These are phyloP conservation scores for Opisthograptis luteolata DNA, from an alignment of 2,888 invertebrate species.

Conservation along the genomic window DNA sequence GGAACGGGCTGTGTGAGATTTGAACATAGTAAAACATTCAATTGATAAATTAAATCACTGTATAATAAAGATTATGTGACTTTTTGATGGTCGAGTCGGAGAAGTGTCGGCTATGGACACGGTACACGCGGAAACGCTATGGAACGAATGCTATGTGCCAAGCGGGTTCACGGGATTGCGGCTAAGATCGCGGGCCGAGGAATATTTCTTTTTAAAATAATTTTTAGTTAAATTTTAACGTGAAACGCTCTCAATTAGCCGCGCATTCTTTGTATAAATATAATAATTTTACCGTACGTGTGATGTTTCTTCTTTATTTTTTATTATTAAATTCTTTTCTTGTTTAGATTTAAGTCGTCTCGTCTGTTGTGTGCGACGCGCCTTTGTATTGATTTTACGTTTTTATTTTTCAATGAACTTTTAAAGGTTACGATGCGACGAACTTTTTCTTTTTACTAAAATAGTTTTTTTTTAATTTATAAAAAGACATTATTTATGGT, in stretches of 20 bases:
- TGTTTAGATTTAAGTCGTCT: conserved; percentile 34
- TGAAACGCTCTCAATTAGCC: conserved; percentile 35
- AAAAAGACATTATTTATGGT: conserved; percentile 43
- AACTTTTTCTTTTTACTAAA: conserved; percentile 15
- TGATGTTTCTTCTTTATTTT: conserved; percentile 47
- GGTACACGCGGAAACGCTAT: too few relatives aligned
- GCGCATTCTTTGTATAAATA: conserved; percentile 50
- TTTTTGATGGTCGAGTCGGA: neutral
- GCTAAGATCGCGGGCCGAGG: conserved; percentile 1
- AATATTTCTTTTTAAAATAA: conserved; percentile 1
- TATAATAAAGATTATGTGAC: neutral
- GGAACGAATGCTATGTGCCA: conserved; percentile 24
- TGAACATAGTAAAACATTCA: conserved; percentile 3
- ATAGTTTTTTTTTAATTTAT: conserved; percentile 33
- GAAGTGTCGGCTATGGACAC: neutral
- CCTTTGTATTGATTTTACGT: conserved; percentile 18
- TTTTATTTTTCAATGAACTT: conserved; percentile 30
- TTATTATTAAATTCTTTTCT: too few relatives aligned
- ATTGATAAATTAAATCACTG: too few relatives aligned
- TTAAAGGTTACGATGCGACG: conserved; percentile 27
- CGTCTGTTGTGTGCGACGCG: conserved; percentile 29
- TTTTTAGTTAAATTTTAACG: conserved; percentile 42
- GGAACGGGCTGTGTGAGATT: conserved; percentile 13
- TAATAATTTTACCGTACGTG: conserved; percentile 42
- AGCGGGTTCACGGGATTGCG: conserved; percentile 12